These are phyloP conservation scores for Felis catus DNA, from an alignment of 2,113 vertebrate genomes.

Conservation along the genomic window F.catus_Fca126_mat1.0 CM031413.1:151660001-151660500, in stretches of 20 bases:
- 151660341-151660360: conserved; percentile 45
- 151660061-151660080: conserved; percentile 45
- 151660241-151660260: conserved; percentile 51
- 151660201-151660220: conserved; percentile 49
- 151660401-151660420: conserved; percentile 69
- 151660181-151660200: conserved; percentile 1
- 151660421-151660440: conserved; percentile 71
- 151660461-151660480: conserved; percentile 44
- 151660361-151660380: conserved; percentile 48
- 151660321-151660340: conserved; percentile 42
- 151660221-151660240: conserved; percentile 66
- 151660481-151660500: conserved; percentile 16
- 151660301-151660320: conserved; percentile 34
- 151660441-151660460: conserved; percentile 43
- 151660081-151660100: neutral
- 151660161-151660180: conserved; percentile 28
- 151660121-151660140: conserved; percentile 2
- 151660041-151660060: conserved; percentile 44
- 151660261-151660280: conserved; percentile 51
- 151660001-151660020: conserved; percentile 64
- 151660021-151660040: conserved; percentile 44
- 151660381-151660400: conserved; percentile 40
- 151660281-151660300: conserved; percentile 66
- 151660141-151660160: conserved; percentile 54
- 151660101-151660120: neutral